Evolutionary conservation across 30 jellyfish, hydroid and myxozoan genomes (phyloP).

Genomic region (Chrysaora quinquecirrha): DNA sequence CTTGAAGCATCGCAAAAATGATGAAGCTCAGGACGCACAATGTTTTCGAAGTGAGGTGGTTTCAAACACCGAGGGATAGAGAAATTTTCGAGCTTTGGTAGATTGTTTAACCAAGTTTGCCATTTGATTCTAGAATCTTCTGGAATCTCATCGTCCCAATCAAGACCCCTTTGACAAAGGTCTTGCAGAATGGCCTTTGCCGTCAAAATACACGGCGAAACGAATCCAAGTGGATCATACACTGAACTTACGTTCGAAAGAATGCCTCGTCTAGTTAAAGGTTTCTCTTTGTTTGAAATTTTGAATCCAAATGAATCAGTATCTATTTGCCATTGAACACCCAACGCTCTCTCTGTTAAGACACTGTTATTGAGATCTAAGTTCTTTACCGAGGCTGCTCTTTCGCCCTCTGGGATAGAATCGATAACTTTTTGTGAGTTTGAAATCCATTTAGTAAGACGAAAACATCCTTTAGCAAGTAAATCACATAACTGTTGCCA

Average conservation of each 20-base stretch:
- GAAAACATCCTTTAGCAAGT: conserved; percentile 37
- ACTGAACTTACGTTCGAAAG: conserved; percentile 20
- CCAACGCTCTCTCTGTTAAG: conserved; percentile 14
- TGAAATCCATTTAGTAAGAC: conserved; percentile 24
- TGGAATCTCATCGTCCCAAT: conserved; percentile 46
- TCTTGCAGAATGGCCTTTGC: conserved; percentile 41
- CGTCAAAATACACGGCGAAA: conserved; percentile 14
- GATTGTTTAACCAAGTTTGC: conserved; percentile 17
- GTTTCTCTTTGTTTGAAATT: background rate
- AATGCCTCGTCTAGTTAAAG: conserved; percentile 21
- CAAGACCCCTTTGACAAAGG: background rate
- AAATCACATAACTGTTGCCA: background rate
- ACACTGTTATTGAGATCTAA: background rate
- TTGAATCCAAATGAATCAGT: background rate
- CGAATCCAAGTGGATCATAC: conserved; percentile 47
- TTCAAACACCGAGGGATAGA: conserved; percentile 37
- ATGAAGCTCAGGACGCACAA: conserved; percentile 5
- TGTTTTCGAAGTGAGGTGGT: background rate
- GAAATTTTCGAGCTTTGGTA: conserved; percentile 4
- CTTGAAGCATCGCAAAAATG: conserved; percentile 28
- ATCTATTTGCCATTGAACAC: conserved; percentile 15
- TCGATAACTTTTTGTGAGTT: background rate
- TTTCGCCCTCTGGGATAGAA: conserved; percentile 25
- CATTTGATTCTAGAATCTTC: background rate
- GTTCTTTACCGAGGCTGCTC: conserved; percentile 29